These are phyloP conservation scores for Hyaena hyaena DNA, from an alignment of 2,113 vertebrate genomes.

Conservation along the genomic window DNA sequence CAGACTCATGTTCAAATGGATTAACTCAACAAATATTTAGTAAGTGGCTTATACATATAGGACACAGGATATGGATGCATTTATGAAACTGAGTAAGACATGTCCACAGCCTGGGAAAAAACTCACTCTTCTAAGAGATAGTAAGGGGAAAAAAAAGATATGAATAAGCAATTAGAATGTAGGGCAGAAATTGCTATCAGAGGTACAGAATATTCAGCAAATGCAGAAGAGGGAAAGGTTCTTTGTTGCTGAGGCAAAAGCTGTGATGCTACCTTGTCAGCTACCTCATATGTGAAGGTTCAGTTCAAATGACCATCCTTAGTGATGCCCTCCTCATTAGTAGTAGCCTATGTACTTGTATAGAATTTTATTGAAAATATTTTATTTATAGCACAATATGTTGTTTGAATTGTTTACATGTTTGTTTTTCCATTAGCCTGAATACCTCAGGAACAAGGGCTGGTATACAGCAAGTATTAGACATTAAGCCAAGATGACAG, in stretches of 20 bases:
- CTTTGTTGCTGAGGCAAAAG: not conserved
- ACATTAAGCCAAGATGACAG: not conserved
- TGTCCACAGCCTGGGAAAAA: not conserved
- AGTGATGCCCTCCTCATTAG: not conserved
- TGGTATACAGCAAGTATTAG: not conserved
- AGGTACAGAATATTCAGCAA: not conserved
- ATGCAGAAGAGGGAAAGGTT: not conserved
- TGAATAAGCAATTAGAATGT: not conserved
- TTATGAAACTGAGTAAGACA: not conserved
- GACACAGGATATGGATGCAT: not conserved
- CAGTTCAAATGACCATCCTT: conserved; percentile 38
- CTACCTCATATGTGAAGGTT: conserved; percentile 37
- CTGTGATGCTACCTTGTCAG: not conserved
- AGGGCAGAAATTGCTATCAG: conserved; percentile 34
- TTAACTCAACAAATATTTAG: conserved; percentile 32
- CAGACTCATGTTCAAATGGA: not conserved
- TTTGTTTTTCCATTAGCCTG: not conserved
- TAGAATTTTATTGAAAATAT: not conserved
- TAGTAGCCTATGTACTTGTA: not conserved
- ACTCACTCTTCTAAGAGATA: not conserved
- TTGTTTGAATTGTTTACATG: not conserved
- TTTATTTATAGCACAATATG: conserved; percentile 10
- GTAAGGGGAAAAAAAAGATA: not conserved
- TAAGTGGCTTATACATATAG: not conserved
- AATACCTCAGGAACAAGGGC: not conserved